Conservation (phyloP, 2,113 vertebrate species). For the Calypte anna region DNA sequence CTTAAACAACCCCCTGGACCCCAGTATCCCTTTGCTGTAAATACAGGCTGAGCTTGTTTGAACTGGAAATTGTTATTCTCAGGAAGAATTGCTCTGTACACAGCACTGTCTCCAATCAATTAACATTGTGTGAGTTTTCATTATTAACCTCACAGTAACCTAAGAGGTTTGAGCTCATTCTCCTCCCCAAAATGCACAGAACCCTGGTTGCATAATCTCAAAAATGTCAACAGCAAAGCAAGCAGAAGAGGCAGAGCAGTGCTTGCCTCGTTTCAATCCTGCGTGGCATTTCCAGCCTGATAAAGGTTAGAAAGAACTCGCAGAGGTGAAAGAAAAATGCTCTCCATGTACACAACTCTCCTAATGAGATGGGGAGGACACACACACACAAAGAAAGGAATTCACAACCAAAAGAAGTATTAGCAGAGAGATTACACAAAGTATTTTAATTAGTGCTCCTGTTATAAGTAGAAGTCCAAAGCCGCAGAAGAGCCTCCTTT, state of each 20-base stretch:
- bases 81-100: conserved; percentile 5
- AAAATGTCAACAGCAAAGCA: neutral
- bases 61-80: conserved; percentile 32
- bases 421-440: neutral
- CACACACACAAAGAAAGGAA: neutral
- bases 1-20: conserved; percentile 29
- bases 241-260: neutral
- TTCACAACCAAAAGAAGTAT: neutral
- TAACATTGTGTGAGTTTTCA: neutral
- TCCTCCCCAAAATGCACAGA: neutral
- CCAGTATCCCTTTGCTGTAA: neutral
- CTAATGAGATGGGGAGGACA: neutral
- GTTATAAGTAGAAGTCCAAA: neutral
- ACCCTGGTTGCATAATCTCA: neutral
- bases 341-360: neutral
- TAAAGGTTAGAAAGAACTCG: neutral
- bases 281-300: neutral
- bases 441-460: neutral
- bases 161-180: neutral
- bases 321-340: neutral
- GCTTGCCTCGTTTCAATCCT: neutral
- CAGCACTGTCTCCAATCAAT: neutral
- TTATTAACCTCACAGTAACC: neutral
- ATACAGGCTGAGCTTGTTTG: conserved; percentile 22
- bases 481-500: neutral